A percentile compares a stretch with the other conserved stretches of the same genome.
These are phyloP conservation scores for Euwallacea similis DNA, from an alignment of 1,140 invertebrate genomes.

Conservation along the genomic window DNA sequence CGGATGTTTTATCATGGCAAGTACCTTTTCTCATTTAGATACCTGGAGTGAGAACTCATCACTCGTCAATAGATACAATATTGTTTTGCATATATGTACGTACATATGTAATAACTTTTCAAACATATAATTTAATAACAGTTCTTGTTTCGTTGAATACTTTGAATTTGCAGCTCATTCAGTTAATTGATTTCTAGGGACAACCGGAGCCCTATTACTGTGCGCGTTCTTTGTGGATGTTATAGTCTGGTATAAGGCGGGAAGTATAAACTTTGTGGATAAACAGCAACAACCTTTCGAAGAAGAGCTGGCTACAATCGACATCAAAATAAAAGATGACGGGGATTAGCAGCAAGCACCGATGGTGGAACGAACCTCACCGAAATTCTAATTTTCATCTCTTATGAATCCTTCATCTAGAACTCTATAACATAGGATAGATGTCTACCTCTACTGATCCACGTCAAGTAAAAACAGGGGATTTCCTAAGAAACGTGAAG, in stretches of 20 bases:
- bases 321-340: constrained; percentile 39
- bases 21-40: constrained; percentile 20
- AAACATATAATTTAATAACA: no score
- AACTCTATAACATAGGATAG: no score
- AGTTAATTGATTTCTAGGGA: constrained; percentile 56
- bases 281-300: constrained; percentile 55
- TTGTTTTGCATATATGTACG: no score
- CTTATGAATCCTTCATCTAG: no score
- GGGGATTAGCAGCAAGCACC: constrained; percentile 21
- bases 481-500: no score
- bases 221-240: constrained; percentile 72
- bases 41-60: no score
- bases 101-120: no score
- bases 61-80: no score
- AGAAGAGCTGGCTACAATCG: constrained; percentile 54
- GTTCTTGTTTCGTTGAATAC: no score
- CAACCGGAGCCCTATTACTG: constrained; percentile 68
- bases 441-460: no score
- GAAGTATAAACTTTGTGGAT: constrained; percentile 68
- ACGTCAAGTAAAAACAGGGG: no score
- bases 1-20: constrained; percentile 84
- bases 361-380: constrained; percentile 20
- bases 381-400: neutral
- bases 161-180: no score
- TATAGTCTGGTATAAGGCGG: constrained; percentile 73